phyloP scores from a whole-genome alignment of 2,113 vertebrate species.

The Seriola quinqueradiata region DNA sequence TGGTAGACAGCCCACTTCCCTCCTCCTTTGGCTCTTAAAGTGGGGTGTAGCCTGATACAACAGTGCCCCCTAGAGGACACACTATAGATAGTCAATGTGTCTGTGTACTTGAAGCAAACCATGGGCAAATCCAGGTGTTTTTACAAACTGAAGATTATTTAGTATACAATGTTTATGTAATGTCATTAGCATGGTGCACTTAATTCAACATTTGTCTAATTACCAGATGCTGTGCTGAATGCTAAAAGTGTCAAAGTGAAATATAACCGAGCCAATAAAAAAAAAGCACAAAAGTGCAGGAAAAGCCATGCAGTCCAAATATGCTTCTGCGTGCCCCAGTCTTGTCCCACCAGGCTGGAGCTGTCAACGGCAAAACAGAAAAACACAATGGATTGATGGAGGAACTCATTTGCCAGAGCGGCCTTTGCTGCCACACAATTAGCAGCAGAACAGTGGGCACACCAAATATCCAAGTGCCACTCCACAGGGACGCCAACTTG shows the following conservation, averaged over 20 bases:
- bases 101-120: background rate
- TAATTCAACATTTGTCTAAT: slow-evolving; percentile 26
- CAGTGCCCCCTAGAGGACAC: slow-evolving; percentile 79
- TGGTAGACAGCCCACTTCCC: slow-evolving; percentile 44
- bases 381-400: slow-evolving; percentile 46
- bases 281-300: background rate
- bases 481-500: slow-evolving; percentile 54
- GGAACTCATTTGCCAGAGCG: slow-evolving; percentile 31
- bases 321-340: slow-evolving; percentile 10
- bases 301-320: slow-evolving; percentile 16
- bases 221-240: slow-evolving; percentile 10
- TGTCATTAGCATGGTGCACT: slow-evolving; percentile 26
- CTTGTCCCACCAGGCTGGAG: slow-evolving; percentile 19
- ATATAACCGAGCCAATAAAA: slow-evolving; percentile 3
- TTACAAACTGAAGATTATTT: slow-evolving; percentile 28
- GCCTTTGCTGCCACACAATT: slow-evolving; percentile 54
- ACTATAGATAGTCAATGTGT: background rate
- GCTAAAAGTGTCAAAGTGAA: slow-evolving; percentile 6
- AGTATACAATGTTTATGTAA: slow-evolving; percentile 26
- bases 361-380: slow-evolving; percentile 36
- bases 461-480: slow-evolving; percentile 60
- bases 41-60: slow-evolving; percentile 68
- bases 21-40: slow-evolving; percentile 1
- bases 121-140: slow-evolving; percentile 45
- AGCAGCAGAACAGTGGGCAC: slow-evolving; percentile 48